Conservation (phyloP, 2,113 vertebrate species). For the Geococcyx californianus region DNA sequence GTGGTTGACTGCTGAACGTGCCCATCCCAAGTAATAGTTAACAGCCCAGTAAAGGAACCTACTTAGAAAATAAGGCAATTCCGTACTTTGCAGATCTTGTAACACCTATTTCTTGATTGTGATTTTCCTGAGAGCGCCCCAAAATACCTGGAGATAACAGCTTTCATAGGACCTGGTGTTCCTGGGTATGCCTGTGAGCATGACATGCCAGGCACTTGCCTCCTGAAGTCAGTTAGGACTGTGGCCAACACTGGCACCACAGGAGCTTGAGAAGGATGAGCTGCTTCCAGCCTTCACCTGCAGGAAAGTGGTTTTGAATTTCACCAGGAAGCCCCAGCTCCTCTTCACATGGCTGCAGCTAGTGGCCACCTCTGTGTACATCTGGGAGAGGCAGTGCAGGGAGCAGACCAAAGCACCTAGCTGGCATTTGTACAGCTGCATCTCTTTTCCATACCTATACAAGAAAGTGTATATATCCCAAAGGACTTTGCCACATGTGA, state of each 20-base stretch:
- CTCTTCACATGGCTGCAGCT: neutral
- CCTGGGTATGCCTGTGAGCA: neutral
- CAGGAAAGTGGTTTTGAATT: neutral
- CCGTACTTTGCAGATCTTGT: neutral
- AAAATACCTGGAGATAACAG: neutral
- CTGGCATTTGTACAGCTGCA: neutral
- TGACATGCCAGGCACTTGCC: neutral
- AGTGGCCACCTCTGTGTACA: accelerated
- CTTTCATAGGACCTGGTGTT: neutral
- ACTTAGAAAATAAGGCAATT: neutral
- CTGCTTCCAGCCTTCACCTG: neutral
- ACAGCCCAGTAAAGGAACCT: neutral
- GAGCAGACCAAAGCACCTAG: neutral
- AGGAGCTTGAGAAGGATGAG: neutral
- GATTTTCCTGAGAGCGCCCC: neutral
- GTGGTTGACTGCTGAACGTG: neutral
- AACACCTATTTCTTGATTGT: neutral
- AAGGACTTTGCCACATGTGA: neutral
- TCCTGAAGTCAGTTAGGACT: neutral
- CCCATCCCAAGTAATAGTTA: neutral
- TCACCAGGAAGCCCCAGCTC: neutral
- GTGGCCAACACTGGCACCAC: neutral
- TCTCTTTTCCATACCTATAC: neutral
- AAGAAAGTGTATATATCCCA: neutral
- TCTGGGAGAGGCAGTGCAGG: neutral